phyloP scores from a whole-genome alignment of 2,797 vertebrate genomes.

The Argyrosomus regius region DNA sequence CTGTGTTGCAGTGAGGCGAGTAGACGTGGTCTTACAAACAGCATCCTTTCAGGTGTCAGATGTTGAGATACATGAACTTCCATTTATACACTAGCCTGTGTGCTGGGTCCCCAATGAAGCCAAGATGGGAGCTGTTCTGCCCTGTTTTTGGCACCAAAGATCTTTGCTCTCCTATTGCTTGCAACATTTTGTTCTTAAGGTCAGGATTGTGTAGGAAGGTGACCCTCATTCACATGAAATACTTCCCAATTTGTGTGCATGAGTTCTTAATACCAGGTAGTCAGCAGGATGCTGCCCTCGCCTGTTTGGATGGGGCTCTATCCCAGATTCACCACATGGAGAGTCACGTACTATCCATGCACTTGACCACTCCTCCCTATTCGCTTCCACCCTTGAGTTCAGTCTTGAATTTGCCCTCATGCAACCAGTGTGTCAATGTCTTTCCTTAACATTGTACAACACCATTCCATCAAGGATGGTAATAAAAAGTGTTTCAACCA shows the following conservation, averaged over 20 bases:
- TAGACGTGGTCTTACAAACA: no score
- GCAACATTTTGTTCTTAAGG: neutral
- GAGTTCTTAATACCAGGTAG: neutral
- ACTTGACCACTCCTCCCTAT: neutral
- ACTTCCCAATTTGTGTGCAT: neutral
- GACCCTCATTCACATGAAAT: neutral
- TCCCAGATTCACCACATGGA: neutral
- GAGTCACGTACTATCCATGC: neutral
- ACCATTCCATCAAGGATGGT: neutral
- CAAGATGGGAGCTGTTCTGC: no score
- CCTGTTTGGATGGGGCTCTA: no score
- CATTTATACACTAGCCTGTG: no score
- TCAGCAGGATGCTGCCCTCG: neutral
- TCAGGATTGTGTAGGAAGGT: neutral
- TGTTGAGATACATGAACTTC: no score
- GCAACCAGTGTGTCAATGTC: neutral
- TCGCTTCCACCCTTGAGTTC: neutral
- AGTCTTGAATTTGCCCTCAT: neutral
- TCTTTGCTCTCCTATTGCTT: neutral
- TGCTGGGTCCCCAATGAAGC: no score
- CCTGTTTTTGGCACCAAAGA: neutral
- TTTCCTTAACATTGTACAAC: neutral
- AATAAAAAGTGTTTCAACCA: neutral
- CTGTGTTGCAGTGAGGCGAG: no score
- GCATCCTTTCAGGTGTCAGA: no score